Evolutionary conservation across 2,888 invertebrate species (phyloP), one percentile per base, ranked within the genome.

Genomic region (Lochmaea crataegi): DNA sequence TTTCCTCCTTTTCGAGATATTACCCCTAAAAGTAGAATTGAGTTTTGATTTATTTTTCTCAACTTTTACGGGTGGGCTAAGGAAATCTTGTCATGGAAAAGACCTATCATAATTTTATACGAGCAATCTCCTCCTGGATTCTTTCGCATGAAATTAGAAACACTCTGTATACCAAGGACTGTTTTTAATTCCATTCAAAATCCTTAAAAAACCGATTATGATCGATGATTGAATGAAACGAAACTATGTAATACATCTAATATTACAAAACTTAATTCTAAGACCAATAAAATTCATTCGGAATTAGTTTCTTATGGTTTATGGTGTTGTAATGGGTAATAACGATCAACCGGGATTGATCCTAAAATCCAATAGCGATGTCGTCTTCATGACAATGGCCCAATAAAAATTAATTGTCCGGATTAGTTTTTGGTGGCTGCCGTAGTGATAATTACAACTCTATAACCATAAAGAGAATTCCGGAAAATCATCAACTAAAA

Each of bases 331-430:
- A 75, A 77, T 77, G 68, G 74, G 53, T 65, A 72, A 77, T 75
- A 71, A 72, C 73, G 68, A 68, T 68, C 68, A 68, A 38, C 48
- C 68, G 53, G 67, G 73, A 77, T 77, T 75, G 77, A 77, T 73
- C 75, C 68, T 74, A 75, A 77, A 71, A 71, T 73, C 57, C 65
- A 73, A 70, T 76, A 78, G 77, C 71, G 77, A 73, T 73, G 65
- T 67, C 76, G 76, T 74, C 74, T 61, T 41, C 32, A 38, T 57
- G 77, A 76, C 78, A 74, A 69, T 75, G 75, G 76, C 74, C 75
- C 82, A 80, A 83, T 86, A 86, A 86, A 86, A 85, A 84, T 85
- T 85, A 85, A 85, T 84, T 82, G 84, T 79, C 80, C 75, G 78
- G 79, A 85, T 85, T 85, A 85, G 83, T 82, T 81, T 63, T 63